Evolutionary conservation across 2,113 vertebrate genomes (phyloP), one percentile per base, ranked within the genome.

Genomic region (Martes martes): DNA sequence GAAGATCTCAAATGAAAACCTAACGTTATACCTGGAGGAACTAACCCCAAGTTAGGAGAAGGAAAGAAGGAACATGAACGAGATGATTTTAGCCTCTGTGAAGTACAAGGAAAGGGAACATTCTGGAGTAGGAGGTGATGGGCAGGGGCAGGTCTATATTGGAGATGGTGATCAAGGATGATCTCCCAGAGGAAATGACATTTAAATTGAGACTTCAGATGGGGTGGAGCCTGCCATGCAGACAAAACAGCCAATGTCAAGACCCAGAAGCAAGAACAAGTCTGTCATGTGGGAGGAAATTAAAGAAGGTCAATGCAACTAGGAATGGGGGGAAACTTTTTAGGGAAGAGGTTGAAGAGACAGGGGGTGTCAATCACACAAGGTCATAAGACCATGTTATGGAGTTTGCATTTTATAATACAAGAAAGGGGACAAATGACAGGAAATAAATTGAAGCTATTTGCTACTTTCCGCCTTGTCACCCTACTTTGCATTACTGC

Each of bases 191-290:
- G 63, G 21, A 55, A 59, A 57, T 78, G 42, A 57, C 16, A 5
- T 78, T 76, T 92, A 86, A 86, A 73, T 33, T n/a, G 67, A 67
- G 74, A 57, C 39, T 39, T n/a, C 90, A 74, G 57, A 39, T 47
- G 50, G 36, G 16, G 50, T 90, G 14, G 45, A 82, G 33, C 36
- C 10, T 81, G 9, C 7, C 13, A 28, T 6, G 33, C 13, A 61
- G 73, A 11, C 26, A 42, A 85, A 50, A 47, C 2, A 31, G 21
- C 14, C 36, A 73, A 80, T 28, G 36, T 16, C 45, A 42, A 63
- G 65, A 76, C 50, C 7, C 23, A 14, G 57, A 67, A 39, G 33
- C 11, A 59, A 84, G 21, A 33, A 42, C 21, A 59, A 45, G 4
- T 31, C n/a, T 31, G 28, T n/a, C n/a, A 18, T 61, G 11, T 21